A percentile compares a stretch with the other conserved stretches of the same genome.
phyloP scores from a whole-genome alignment of 2,888 invertebrate species.

The Pristionchus exspectatus region DNA sequence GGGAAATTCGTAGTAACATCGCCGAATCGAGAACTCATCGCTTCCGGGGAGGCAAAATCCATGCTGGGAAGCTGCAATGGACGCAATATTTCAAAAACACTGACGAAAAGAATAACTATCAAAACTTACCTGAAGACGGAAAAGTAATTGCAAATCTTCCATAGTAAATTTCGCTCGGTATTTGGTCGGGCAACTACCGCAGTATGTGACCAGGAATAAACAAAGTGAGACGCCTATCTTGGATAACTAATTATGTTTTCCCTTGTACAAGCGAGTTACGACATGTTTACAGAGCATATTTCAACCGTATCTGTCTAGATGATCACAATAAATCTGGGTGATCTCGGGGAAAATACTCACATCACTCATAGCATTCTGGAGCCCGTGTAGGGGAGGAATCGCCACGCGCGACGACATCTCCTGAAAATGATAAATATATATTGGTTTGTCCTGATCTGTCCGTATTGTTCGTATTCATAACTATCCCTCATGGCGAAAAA shows the following conservation, averaged over 20 bases:
- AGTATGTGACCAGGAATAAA: neutral
- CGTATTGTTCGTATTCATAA: neutral
- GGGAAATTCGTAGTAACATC: constrained; percentile 28
- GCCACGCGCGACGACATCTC: constrained; percentile 45
- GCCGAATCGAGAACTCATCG: neutral
- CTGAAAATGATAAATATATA: neutral
- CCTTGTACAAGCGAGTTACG: neutral
- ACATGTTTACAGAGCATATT: neutral
- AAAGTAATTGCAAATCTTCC: neutral
- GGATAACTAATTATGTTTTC: neutral
- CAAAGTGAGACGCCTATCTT: neutral
- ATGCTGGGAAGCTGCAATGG: neutral
- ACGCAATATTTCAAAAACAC: neutral
- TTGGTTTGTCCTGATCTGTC: neutral
- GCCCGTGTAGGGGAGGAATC: constrained; percentile 29
- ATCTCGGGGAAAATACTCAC: neutral
- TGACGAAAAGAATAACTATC: neutral
- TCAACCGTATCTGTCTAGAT: neutral
- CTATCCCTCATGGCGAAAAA: neutral
- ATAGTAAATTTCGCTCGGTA: neutral
- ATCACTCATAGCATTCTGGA: constrained; percentile 17
- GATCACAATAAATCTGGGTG: neutral
- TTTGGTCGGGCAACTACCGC: neutral
- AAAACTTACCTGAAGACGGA: neutral
- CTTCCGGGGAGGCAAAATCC: constrained; percentile 2